phyloP scores from a whole-genome alignment of 2,797 vertebrate species.

The Microctenopoma steveboyesi region DNA sequence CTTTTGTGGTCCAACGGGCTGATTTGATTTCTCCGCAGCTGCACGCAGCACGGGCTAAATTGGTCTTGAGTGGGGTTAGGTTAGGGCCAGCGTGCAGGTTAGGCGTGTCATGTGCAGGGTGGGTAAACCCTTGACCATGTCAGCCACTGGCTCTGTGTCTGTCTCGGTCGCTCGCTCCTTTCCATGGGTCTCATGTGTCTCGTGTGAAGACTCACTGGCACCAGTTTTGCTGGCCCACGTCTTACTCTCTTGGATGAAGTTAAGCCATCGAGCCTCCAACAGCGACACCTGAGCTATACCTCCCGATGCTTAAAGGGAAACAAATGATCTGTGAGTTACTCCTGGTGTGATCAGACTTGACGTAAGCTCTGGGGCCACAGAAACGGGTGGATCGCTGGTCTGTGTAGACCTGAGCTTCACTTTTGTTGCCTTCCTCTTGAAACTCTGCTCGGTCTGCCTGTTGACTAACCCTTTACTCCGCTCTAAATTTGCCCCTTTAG shows the following conservation, averaged over 20 bases:
- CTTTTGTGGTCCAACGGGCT: no score
- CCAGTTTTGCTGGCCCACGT: slow-evolving; percentile 54
- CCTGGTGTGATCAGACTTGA: background rate
- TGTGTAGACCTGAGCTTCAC: background rate
- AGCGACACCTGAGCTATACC: background rate
- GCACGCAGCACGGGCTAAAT: no score
- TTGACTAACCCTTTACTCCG: slow-evolving; percentile 34
- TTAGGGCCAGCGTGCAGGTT: no score
- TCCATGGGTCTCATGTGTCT: slow-evolving; percentile 55
- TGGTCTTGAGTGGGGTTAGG: no score
- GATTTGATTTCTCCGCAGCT: no score
- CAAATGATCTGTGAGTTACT: background rate
- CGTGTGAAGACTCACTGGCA: slow-evolving; percentile 58
- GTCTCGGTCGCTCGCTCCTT: slow-evolving; percentile 1
- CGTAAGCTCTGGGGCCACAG: background rate
- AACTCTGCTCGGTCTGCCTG: background rate
- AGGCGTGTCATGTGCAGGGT: no score
- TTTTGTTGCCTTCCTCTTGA: background rate
- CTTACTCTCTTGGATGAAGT: slow-evolving; percentile 34
- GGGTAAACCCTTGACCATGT: background rate
- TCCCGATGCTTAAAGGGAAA: background rate
- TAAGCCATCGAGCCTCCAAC: slow-evolving; percentile 3
- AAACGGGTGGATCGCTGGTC: background rate
- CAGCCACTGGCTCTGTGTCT: background rate
- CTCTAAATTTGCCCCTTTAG: slow-evolving; percentile 60